A percentile compares a stretch with the other conserved stretches of the same genome.
Conservation (phyloP, 2,888 invertebrate genomes). For the Sericinus montela region DNA sequence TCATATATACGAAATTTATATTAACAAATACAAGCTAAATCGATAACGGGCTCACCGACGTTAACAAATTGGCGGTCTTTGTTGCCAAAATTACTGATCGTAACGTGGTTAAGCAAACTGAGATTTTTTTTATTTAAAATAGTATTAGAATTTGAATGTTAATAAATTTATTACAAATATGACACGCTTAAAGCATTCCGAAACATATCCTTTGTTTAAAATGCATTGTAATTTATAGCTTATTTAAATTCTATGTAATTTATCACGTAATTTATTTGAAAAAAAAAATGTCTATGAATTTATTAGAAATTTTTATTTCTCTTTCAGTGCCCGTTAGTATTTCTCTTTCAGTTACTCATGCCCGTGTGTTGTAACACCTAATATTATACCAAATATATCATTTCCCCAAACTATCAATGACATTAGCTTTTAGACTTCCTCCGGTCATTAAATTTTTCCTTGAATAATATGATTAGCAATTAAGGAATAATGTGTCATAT, state of each 20-base stretch:
- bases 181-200: slow-evolving; percentile 1
- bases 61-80: slow-evolving; percentile 10
- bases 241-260: slow-evolving; percentile 3
- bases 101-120: slow-evolving; percentile 1
- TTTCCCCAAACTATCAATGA: too few relatives aligned
- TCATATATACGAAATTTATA: too few relatives aligned
- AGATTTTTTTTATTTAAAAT: slow-evolving; percentile 1
- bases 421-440: too few relatives aligned
- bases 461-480: too few relatives aligned
- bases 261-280: not conserved
- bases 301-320: not conserved
- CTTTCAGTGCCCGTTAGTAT: too few relatives aligned
- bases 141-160: slow-evolving; percentile 3
- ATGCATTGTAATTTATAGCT: slow-evolving; percentile 7
- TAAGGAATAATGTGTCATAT: too few relatives aligned
- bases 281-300: not conserved
- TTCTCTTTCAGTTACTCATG: too few relatives aligned
- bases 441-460: too few relatives aligned
- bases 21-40: not conserved
- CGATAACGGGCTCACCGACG: not conserved
- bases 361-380: too few relatives aligned
- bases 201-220: not conserved
- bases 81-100: slow-evolving; percentile 1
- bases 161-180: slow-evolving; percentile 2
- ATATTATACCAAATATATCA: too few relatives aligned